phyloP scores from a whole-genome alignment of 2,888 invertebrate species.

The Dascillus cervinus region DNA sequence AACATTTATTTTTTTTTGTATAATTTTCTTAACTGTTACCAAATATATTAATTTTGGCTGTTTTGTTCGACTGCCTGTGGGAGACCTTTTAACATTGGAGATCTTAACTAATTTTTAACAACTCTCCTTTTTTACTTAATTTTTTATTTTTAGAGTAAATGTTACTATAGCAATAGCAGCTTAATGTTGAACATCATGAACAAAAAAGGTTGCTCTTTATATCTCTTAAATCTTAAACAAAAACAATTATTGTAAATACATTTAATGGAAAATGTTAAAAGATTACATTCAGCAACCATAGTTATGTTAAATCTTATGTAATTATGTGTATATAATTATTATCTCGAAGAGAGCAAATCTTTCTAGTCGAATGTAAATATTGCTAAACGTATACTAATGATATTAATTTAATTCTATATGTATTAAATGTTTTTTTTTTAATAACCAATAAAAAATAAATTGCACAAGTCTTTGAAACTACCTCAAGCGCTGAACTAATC shows the following conservation, averaged over 20 bases:
- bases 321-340: constrained; percentile 28
- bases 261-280: no score
- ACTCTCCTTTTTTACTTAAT: constrained; percentile 4
- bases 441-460: constrained; percentile 30
- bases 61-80: constrained; percentile 17
- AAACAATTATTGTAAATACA: neutral
- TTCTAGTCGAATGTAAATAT: constrained; percentile 41
- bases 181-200: no score
- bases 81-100: constrained; percentile 12
- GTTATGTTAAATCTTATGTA: no score
- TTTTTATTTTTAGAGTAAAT: constrained; percentile 5
- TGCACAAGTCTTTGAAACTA: no score
- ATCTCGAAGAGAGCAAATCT: constrained; percentile 18
- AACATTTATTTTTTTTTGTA: constrained; percentile 30
- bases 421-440: constrained; percentile 38
- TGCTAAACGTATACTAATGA: constrained; percentile 33
- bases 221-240: neutral
- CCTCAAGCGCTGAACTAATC: no score
- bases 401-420: constrained; percentile 36
- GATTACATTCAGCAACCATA: no score
- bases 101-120: constrained; percentile 14
- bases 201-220: neutral
- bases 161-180: constrained; percentile 6
- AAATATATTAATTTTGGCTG: constrained; percentile 36
- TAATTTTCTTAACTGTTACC: constrained; percentile 37